Percentiles rank a stretch among this genome's conserved stretches.
Conservation (phyloP, 2,113 vertebrate genomes). For the Hipposideros armiger region DNA sequence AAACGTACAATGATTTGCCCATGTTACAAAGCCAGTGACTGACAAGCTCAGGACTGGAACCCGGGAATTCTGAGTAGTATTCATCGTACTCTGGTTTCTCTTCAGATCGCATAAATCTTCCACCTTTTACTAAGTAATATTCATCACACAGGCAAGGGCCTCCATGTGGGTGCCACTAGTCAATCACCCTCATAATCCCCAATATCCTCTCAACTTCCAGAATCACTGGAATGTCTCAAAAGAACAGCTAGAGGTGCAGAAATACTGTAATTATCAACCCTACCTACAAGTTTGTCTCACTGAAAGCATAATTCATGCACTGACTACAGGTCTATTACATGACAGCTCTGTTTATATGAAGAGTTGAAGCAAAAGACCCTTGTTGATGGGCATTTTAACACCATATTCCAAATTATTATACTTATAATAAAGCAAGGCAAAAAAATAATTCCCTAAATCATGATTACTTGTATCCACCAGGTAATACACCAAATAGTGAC, state of each 20-base stretch:
- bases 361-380: background rate
- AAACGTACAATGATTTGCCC: background rate
- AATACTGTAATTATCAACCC: slow-evolving; percentile 27
- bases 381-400: background rate
- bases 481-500: background rate
- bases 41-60: background rate
- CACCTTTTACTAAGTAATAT: too few species aligned
- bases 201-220: background rate
- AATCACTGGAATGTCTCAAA: slow-evolving; percentile 43
- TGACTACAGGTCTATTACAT: background rate
- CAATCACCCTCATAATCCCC: background rate
- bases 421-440: background rate
- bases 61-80: background rate
- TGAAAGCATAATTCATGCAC: background rate
- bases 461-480: background rate
- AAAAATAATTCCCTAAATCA: background rate
- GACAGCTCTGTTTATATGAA: background rate
- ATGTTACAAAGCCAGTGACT: background rate
- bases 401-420: background rate
- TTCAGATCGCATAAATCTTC: too few species aligned
- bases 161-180: background rate
- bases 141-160: background rate
- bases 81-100: too few species aligned
- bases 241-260: background rate
- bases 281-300: slow-evolving; percentile 13